Evolutionary conservation across 2,888 invertebrate genomes (phyloP).

Genomic region (Melikaiella ostensackeni): DNA sequence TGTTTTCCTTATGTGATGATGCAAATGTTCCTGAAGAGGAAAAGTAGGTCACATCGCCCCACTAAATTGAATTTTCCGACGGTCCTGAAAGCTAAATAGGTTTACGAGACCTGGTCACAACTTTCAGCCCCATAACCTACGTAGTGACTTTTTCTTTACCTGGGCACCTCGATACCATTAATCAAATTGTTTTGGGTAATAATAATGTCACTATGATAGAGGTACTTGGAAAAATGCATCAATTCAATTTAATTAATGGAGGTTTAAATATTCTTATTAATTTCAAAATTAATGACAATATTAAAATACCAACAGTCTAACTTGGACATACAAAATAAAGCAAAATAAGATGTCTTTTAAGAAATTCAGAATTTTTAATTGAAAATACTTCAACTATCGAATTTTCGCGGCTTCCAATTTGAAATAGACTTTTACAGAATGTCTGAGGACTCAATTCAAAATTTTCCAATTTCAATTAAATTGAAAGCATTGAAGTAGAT

Average conservation of each 20-base stretch:
- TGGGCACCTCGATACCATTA: background rate
- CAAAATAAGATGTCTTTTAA: too few species aligned
- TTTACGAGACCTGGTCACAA: conserved; percentile 11
- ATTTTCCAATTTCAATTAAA: too few species aligned
- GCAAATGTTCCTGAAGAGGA: conserved; percentile 1
- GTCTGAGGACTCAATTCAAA: too few species aligned
- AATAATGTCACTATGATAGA: background rate
- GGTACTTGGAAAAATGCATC: background rate
- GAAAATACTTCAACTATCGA: too few species aligned
- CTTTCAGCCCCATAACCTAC: conserved; percentile 6
- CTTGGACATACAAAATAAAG: too few species aligned
- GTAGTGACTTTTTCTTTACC: background rate
- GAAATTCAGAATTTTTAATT: too few species aligned
- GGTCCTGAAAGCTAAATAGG: conserved; percentile 17
- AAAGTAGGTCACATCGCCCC: conserved; percentile 13
- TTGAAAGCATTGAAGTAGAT: too few species aligned
- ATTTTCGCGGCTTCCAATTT: too few species aligned
- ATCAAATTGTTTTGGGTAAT: background rate
- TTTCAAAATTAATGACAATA: too few species aligned
- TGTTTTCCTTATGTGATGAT: background rate
- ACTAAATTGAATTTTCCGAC: conserved; percentile 25
- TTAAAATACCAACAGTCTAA: too few species aligned
- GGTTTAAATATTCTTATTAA: too few species aligned
- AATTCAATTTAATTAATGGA: background rate
- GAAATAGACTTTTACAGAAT: too few species aligned